A percentile compares a stretch with the other conserved stretches of the same genome.
phyloP scores from a whole-genome alignment of 1,140 invertebrate genomes.

The Heterodera schachtii region DNA sequence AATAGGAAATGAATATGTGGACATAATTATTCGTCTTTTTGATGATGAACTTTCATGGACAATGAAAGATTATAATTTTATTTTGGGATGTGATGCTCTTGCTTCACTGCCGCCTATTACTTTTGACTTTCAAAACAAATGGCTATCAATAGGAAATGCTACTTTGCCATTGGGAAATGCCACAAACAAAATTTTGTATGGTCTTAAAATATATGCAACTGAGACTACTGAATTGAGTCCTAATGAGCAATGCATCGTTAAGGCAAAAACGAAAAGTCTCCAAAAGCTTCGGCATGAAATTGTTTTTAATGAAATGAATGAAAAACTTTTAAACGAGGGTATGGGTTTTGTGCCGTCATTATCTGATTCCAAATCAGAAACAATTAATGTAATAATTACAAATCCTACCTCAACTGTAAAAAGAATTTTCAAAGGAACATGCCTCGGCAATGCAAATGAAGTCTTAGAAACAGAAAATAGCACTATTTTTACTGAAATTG shows the following conservation, averaged over 20 bases:
- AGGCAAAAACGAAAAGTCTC: not conserved
- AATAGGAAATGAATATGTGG: not conserved
- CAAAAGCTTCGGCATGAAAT: not conserved
- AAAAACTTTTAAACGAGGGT: not conserved
- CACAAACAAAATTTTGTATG: not conserved
- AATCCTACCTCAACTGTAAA: not conserved
- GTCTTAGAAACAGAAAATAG: not conserved
- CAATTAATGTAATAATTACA: not conserved
- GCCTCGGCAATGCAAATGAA: not conserved
- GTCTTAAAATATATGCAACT: not conserved
- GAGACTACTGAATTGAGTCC: not conserved
- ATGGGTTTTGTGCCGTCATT: not conserved
- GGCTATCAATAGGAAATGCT: too few species aligned
- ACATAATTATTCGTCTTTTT: not conserved
- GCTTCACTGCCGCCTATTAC: not conserved
- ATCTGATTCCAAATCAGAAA: not conserved
- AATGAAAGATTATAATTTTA: not conserved
- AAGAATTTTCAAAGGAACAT: slow-evolving; percentile 8
- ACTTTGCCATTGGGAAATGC: not conserved
- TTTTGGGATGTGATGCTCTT: slow-evolving; percentile 11
- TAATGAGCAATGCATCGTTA: not conserved
- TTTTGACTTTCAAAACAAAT: not conserved
- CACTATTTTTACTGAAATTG: not conserved
- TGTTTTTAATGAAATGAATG: not conserved
- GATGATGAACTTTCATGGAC: not conserved